Evolutionary conservation across 2,113 vertebrate species (phyloP), one percentile per base, ranked within the genome.

Genomic region (Trochalopteron elliotii): DNA sequence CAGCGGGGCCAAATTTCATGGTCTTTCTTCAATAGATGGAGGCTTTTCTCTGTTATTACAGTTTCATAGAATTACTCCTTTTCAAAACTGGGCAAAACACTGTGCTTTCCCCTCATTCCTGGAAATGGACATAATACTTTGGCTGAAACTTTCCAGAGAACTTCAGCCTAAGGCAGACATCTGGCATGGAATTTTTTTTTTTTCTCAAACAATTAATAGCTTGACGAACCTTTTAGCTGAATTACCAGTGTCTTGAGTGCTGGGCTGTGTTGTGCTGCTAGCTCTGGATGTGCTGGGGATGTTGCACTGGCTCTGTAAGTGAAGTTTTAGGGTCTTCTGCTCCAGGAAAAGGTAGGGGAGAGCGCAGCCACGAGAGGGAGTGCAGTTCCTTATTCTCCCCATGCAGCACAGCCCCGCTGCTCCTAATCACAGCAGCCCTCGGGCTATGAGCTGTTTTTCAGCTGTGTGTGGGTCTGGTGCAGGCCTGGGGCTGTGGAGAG

Each of bases 111-210:
- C 61, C 57, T 91, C 28, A 5, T 96, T 96, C 95, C 90, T 94
- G 87, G 94, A 96, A 96, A 94, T 61, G 65, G 85, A 45, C 78
- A 85, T 49, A 95, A 91, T 53, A 72, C 79, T 83, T 82, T 49
- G 82, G 92, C 50, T 52, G 70, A 90, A 90, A 72, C 85, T 93
- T 95, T 79, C 72, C 40, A 50, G 78, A 79, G 88, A 93, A 85
- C 65, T 91, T 79, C 65, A 91, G 90, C 94, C 96, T 79, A 59
- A 90, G 92, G 94, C 94, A 94, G 78, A 95, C 87, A 95, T 93
- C 90, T 96, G 90, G 90, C 70, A 61, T 12, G 31, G 92, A 91
- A 23, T 35, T 19, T 24, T 19, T 57, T 65, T 53, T 53, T 50
- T 49, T 37, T 3, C 56, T 57, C 49, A 25, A 93, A 87, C 74